Conservation (phyloP, 2,797 vertebrate species). For the Rhabdophis nuchalis region DNA sequence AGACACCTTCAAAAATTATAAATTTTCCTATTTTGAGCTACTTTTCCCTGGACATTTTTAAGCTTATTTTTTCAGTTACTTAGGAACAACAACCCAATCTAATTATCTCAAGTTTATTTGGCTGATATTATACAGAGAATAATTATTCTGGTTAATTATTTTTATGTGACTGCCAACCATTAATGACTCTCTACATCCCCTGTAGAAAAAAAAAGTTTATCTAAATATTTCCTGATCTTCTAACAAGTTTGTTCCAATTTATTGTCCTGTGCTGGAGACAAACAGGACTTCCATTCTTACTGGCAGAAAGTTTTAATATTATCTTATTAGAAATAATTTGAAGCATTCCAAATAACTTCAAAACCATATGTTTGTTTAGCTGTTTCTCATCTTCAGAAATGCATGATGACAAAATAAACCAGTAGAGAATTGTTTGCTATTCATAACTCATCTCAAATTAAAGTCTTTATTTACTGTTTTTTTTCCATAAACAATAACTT, state of each 20-base stretch:
- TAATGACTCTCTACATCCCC: neutral
- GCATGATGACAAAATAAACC: constrained; percentile 33
- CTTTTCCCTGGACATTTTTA: neutral
- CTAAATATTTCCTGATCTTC: neutral
- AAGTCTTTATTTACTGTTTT: constrained; percentile 32
- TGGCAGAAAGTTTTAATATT: neutral
- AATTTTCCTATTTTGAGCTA: neutral
- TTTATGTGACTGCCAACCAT: neutral
- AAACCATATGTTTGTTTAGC: neutral
- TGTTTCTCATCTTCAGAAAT: constrained; percentile 16
- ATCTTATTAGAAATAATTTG: neutral
- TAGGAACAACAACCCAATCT: neutral
- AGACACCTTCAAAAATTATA: neutral
- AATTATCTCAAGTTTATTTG: neutral
- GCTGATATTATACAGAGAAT: neutral
- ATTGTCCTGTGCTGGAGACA: neutral
- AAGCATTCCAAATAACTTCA: neutral
- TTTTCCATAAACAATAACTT: constrained; percentile 41
- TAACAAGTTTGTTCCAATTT: neutral
- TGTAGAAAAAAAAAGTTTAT: neutral
- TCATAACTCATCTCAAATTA: constrained; percentile 41
- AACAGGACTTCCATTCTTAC: neutral
- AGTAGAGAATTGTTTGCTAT: constrained; percentile 34
- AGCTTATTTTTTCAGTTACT: neutral
- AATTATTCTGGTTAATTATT: neutral